These are phyloP conservation scores for Drosophila pruinosa DNA, from an alignment of 1,140 invertebrate species.

Conservation along the genomic window DNA sequence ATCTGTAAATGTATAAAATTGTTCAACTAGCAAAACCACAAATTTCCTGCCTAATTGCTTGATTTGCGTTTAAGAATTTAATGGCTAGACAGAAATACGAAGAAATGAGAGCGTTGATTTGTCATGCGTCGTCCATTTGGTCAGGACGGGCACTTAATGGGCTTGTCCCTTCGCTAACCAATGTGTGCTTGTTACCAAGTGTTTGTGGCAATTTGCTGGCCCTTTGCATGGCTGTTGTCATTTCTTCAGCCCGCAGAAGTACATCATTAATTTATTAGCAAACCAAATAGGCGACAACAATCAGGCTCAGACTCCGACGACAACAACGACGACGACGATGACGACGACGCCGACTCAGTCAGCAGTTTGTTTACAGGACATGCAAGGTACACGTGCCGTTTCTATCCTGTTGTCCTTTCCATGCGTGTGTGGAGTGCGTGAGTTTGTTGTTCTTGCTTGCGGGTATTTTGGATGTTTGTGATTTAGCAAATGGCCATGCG, in stretches of 20 bases:
- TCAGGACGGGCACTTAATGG: conserved; percentile 21
- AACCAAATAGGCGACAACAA: conserved; percentile 67
- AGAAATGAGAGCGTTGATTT: conserved; percentile 23
- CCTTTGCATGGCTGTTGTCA: conserved; percentile 26
- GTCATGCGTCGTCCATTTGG: conserved; percentile 18
- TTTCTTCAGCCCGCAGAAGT: conserved; percentile 57
- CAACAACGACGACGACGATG: conserved; percentile 1
- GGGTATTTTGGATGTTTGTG: conserved; percentile 34
- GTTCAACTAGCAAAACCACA: too few species aligned
- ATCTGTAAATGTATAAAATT: too few species aligned
- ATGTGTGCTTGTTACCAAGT: conserved; percentile 37
- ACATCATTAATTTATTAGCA: conserved; percentile 81
- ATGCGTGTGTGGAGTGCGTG: neutral
- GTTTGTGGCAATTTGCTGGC: conserved; percentile 64
- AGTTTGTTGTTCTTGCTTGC: conserved; percentile 17
- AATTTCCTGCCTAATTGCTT: neutral
- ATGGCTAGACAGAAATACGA: conserved; percentile 24
- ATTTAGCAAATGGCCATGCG: neutral
- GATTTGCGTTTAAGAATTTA: neutral
- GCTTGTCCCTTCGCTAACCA: neutral
- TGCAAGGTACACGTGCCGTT: conserved; percentile 36
- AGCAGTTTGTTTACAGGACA: conserved; percentile 37
- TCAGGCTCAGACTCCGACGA: conserved; percentile 47
- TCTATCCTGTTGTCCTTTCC: neutral
- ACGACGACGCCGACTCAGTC: conserved; percentile 25